Conservation (phyloP, 2,113 vertebrate species). For the Osmerus mordax region DNA sequence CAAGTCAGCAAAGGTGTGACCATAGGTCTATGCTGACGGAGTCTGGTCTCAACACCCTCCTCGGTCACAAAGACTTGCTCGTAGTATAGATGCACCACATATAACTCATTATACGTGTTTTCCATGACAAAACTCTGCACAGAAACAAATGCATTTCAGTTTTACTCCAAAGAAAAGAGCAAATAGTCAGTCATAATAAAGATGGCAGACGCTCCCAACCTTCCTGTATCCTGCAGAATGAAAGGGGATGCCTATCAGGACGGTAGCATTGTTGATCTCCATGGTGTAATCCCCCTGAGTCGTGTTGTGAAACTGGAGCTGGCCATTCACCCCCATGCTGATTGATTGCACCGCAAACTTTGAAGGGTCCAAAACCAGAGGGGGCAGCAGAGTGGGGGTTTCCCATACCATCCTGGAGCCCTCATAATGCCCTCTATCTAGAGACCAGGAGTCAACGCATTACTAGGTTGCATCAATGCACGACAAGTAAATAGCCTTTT, state of each 20-base stretch:
- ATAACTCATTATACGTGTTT: slow-evolving; percentile 45
- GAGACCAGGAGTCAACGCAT: neutral
- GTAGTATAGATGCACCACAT: slow-evolving; percentile 47
- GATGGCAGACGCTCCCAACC: slow-evolving; percentile 27
- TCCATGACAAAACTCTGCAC: slow-evolving; percentile 49
- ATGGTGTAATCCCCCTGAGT: slow-evolving; percentile 35
- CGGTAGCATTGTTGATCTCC: neutral
- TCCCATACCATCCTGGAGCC: slow-evolving; percentile 45
- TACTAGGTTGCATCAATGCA: too few species aligned
- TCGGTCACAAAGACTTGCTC: slow-evolving; percentile 47
- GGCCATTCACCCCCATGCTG: slow-evolving; percentile 42
- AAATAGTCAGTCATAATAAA: neutral
- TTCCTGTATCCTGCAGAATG: slow-evolving; percentile 54
- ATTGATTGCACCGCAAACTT: neutral
- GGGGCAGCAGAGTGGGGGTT: slow-evolving; percentile 43
- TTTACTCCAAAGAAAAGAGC: neutral
- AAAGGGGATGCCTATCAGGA: slow-evolving; percentile 50
- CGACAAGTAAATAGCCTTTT: too few species aligned
- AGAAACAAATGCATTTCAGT: neutral
- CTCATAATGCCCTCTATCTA: slow-evolving; percentile 51
- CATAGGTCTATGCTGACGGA: slow-evolving; percentile 34
- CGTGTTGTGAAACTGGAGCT: slow-evolving; percentile 22
- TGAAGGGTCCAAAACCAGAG: slow-evolving; percentile 9
- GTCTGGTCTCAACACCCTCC: slow-evolving; percentile 16
- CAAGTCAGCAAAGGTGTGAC: slow-evolving; percentile 38